Conservation (phyloP, 64 coral and sea anemone species). For the Cladopsammia gracilis region DNA sequence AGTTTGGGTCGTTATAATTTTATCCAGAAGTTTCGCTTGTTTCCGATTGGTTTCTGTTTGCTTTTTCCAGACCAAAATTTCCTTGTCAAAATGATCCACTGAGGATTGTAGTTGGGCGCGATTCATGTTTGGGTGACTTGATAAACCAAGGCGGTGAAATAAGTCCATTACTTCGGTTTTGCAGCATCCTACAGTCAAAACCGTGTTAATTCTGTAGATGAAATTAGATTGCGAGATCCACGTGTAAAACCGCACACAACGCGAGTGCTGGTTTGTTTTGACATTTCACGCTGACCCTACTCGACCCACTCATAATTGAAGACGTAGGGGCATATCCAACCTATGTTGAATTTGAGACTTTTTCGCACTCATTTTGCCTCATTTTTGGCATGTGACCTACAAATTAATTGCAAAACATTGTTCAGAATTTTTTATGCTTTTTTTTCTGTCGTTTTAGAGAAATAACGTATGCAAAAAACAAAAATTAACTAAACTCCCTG, state of each 20-base stretch:
- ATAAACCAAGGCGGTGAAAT: slow-evolving; percentile 48
- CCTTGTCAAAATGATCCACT: slow-evolving; percentile 12
- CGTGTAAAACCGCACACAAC: slow-evolving; percentile 47
- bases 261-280: slow-evolving; percentile 40
- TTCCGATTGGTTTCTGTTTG: slow-evolving; percentile 28
- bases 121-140: slow-evolving; percentile 25
- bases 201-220: slow-evolving; percentile 21
- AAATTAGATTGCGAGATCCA: slow-evolving; percentile 54
- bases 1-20: not conserved
- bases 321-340: too few species aligned
- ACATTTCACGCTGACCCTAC: slow-evolving; percentile 5
- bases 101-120: slow-evolving; percentile 9
- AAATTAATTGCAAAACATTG: too few species aligned
- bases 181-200: slow-evolving; percentile 30
- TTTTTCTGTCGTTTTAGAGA: too few species aligned
- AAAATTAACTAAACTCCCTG: too few species aligned
- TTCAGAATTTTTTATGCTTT: too few species aligned
- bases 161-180: slow-evolving; percentile 56
- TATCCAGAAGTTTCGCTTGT: slow-evolving; percentile 7
- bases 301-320: too few species aligned
- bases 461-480: too few species aligned
- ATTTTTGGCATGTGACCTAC: too few species aligned
- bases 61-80: slow-evolving; percentile 37
- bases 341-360: too few species aligned
- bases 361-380: too few species aligned